Conservation (phyloP, 2,888 invertebrate species). For the Glyphotaelius pellucidus region DNA sequence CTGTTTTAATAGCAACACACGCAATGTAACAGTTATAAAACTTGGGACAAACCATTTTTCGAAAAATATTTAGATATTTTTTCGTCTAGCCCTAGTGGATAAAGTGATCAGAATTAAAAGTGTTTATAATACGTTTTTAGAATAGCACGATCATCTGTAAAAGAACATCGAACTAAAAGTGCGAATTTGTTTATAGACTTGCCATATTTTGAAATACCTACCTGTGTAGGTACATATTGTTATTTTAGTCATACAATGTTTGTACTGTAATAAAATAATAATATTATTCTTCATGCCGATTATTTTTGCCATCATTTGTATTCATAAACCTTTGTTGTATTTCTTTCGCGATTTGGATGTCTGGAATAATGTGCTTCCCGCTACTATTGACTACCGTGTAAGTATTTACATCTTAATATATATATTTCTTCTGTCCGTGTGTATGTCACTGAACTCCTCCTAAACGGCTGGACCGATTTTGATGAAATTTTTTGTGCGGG, state of each 20-base stretch:
- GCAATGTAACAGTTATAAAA: not conserved
- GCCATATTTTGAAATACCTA: not conserved
- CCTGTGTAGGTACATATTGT: no score
- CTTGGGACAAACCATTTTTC: not conserved
- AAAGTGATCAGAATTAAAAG: not conserved
- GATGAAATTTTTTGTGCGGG: no score
- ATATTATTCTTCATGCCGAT: not conserved
- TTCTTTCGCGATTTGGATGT: not conserved
- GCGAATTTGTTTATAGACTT: not conserved
- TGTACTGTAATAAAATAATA: no score
- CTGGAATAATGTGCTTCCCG: not conserved
- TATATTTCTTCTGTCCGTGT: no score
- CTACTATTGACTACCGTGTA: not conserved
- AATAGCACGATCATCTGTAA: not conserved
- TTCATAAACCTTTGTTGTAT: not conserved
- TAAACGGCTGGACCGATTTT: no score
- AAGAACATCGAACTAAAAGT: not conserved
- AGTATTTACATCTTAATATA: not conserved
- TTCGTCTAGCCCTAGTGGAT: no score
- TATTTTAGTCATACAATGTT: not conserved
- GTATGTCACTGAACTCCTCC: no score
- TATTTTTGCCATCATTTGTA: not conserved
- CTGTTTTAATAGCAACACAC: not conserved
- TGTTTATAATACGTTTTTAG: not conserved
- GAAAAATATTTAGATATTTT: no score